These are phyloP conservation scores for Pelagia noctiluca DNA, from an alignment of 30 jellyfish, hydroid and myxozoan genomes.

Conservation along the genomic window DNA sequence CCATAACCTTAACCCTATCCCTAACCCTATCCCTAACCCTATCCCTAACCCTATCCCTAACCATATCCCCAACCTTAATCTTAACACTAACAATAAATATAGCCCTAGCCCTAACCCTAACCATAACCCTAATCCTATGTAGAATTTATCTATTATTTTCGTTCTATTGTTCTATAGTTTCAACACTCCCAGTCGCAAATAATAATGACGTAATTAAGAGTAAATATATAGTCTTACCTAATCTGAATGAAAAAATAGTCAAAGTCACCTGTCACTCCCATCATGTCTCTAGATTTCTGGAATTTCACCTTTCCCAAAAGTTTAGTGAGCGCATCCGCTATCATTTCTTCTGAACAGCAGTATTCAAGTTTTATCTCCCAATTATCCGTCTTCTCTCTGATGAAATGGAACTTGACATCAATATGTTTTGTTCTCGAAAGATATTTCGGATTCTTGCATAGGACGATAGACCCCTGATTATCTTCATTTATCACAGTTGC, in stretches of 20 bases:
- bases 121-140: not conserved
- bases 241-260: not conserved
- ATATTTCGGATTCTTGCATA: not conserved
- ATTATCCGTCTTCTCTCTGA: constrained; percentile 15
- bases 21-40: not conserved
- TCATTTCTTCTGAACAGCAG: constrained; percentile 15
- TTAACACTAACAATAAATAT: too few species aligned
- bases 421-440: constrained; percentile 30
- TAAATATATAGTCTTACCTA: not conserved
- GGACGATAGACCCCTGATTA: too few species aligned
- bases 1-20: not conserved
- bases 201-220: not conserved
- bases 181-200: not conserved
- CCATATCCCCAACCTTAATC: not conserved
- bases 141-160: too few species aligned
- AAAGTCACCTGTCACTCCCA: too few species aligned
- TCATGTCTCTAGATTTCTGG: too few species aligned
- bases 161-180: not conserved
- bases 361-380: not conserved
- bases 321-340: constrained; percentile 31
- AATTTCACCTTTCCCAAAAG: too few species aligned
- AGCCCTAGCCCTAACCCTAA: not conserved
- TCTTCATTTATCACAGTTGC: not conserved
- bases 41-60: not conserved
- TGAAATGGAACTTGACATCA: constrained; percentile 22